Conservation (phyloP, 2,113 vertebrate species). For the Apteryx mantelli region DNA sequence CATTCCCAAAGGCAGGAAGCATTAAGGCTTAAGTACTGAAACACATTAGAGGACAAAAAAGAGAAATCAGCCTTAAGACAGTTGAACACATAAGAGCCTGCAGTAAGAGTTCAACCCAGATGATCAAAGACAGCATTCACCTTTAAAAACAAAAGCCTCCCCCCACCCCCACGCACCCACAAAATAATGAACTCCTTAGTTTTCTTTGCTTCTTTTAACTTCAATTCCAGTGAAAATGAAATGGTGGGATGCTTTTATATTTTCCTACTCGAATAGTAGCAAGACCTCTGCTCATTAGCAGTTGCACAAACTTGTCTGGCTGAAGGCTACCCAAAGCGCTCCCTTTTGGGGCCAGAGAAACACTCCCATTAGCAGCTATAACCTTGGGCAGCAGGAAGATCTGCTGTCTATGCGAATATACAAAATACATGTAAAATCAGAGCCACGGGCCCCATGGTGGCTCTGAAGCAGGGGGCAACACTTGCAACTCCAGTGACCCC, state of each 20-base stretch:
- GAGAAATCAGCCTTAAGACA: background rate
- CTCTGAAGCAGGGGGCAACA: background rate
- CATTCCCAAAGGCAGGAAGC: background rate
- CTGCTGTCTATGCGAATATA: fast-evolving
- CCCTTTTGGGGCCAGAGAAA: background rate
- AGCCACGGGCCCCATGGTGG: background rate
- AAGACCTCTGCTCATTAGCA: background rate
- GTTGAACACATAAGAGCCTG: background rate
- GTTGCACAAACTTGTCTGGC: background rate
- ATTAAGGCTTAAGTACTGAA: background rate
- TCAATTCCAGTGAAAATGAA: fast-evolving
- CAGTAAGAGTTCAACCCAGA: background rate
- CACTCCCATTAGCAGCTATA: background rate
- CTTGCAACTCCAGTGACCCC: fast-evolving
- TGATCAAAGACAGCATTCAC: fast-evolving
- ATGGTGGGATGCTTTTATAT: background rate
- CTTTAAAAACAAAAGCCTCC: background rate
- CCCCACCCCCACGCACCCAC: fast-evolving
- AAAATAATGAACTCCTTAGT: background rate
- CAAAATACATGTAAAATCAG: fast-evolving
- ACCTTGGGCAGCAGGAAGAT: background rate
- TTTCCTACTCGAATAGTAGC: background rate
- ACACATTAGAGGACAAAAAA: background rate
- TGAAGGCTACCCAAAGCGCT: background rate
- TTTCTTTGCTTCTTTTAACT: background rate